Base-by-base conservation (phyloP, 2,113 vertebrate genomes). In the Microcebus jonahi region DNA sequence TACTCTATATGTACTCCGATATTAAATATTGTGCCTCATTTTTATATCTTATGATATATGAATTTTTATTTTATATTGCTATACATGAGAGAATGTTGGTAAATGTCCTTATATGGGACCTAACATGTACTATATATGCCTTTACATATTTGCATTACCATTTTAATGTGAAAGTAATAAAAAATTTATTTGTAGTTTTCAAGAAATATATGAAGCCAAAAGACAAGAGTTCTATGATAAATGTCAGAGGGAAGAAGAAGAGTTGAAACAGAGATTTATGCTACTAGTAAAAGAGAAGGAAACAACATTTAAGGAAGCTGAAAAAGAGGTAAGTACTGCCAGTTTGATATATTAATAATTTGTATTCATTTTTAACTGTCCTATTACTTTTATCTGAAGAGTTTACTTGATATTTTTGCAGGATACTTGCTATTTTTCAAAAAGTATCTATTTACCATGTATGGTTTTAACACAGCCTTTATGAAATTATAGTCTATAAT, bases 161-260 rank as follows among this genome's bases (percentile, higher is more conserved):
- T 65, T 96, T 96, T 63, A 23, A 76, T 61, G 21, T 50, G 25
- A 93, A 2, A 91, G 6, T 91, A 85, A 79, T 71, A 31, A 63
- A 55, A 57, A 73, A 80, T 63, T 31, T 2, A 1, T 36, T 94
- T 98, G 98, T 94, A 99, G 99, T 98, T 98, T 99, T 94, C 99
- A 99, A 99, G 99, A 99, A 97, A 99, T 99, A 0, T 99, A 99
- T 70, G 99, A 99, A 98, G 98, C 98, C 93, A 99, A 99, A 98
- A 99, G 99, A 21, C 99, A 99, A 9, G 98, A 99, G 98, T 99
- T 99, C 97, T 98, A 99, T 95, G 97, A 98, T 76, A 99, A 99
- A 87, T 98, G 99, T 92, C 99, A 99, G 98, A 99, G 91, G 96
- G 98, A 99, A 80, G 99, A 99, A 97, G 99, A 99, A 45, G 99